These are phyloP conservation scores for Sphaerodactylus townsendi DNA, from an alignment of 2,113 vertebrate species.

Conservation along the genomic window DNA sequence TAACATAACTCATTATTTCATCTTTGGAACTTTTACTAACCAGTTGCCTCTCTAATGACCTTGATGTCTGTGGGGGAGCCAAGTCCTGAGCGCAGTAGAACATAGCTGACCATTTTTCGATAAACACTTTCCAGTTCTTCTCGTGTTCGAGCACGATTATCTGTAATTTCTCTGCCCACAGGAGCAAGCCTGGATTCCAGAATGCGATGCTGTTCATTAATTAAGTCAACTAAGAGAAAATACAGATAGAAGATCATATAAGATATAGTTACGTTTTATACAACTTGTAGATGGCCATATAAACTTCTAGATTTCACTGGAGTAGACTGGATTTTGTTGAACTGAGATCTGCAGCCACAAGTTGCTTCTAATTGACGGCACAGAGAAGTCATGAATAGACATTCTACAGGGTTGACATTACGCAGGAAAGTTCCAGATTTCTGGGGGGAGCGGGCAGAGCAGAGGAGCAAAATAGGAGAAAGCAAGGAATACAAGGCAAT, in stretches of 20 bases:
- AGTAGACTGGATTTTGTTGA: background rate
- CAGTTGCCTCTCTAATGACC: constrained; percentile 80
- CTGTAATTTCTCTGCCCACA: constrained; percentile 83
- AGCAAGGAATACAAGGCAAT: too few relatives aligned
- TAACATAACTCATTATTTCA: background rate
- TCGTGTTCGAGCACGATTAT: constrained; percentile 64
- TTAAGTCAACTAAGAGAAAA: constrained; percentile 79
- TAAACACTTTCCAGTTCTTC: constrained; percentile 81
- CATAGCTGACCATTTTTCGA: constrained; percentile 78
- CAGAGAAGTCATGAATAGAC: background rate
- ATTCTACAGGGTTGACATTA: too few relatives aligned
- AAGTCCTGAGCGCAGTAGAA: constrained; percentile 80
- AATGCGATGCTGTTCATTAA: constrained; percentile 77
- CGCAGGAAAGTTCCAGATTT: too few relatives aligned
- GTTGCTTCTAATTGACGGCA: background rate
- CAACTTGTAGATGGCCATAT: background rate
- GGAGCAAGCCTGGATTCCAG: constrained; percentile 76
- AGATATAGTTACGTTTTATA: background rate
- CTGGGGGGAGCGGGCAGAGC: too few relatives aligned
- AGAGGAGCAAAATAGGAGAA: too few relatives aligned
- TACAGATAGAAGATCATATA: background rate
- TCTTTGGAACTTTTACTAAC: constrained; percentile 58
- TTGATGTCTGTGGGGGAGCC: constrained; percentile 75
- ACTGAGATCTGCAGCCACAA: background rate
- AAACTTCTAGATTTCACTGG: background rate